Evolutionary conservation across 1,140 invertebrate genomes (phyloP).

Genomic region (Neodiprion virginianus): DNA sequence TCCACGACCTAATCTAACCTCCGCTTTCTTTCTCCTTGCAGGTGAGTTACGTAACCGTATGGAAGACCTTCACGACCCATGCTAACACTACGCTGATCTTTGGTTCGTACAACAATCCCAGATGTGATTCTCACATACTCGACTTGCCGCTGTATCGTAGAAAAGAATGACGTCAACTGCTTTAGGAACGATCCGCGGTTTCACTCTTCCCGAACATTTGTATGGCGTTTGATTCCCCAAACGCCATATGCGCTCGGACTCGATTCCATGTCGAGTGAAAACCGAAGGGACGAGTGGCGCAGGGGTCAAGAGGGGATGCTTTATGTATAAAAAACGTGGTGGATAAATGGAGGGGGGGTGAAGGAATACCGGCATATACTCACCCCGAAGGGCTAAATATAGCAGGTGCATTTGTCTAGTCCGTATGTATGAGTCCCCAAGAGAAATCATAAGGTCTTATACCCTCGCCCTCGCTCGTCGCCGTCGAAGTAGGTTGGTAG

Average conservation of each 20-base stretch:
- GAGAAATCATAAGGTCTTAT: constrained; percentile 58
- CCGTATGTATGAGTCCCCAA: constrained; percentile 49
- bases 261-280: no score
- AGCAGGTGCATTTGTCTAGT: constrained; percentile 57
- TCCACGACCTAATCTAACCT: background rate
- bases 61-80: no score
- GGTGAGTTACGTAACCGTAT: constrained; percentile 37
- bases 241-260: no score
- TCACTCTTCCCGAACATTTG: background rate
- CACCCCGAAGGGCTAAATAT: constrained; percentile 33
- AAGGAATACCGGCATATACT: background rate
- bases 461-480: constrained; percentile 40
- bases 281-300: constrained; percentile 20
- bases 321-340: constrained; percentile 9
- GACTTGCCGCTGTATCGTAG: background rate
- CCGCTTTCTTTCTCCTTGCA: constrained; percentile 41
- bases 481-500: constrained; percentile 18
- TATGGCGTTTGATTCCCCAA: no score
- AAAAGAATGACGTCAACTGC: constrained; percentile 19
- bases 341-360: background rate
- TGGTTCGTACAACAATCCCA: constrained; percentile 15
- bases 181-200: background rate
- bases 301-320: background rate
- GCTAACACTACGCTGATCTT: no score
- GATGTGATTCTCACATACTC: constrained; percentile 21